Evolutionary conservation across 2,797 vertebrate species (phyloP), one percentile per base, ranked within the genome.

Genomic region (Mycteria americana): DNA sequence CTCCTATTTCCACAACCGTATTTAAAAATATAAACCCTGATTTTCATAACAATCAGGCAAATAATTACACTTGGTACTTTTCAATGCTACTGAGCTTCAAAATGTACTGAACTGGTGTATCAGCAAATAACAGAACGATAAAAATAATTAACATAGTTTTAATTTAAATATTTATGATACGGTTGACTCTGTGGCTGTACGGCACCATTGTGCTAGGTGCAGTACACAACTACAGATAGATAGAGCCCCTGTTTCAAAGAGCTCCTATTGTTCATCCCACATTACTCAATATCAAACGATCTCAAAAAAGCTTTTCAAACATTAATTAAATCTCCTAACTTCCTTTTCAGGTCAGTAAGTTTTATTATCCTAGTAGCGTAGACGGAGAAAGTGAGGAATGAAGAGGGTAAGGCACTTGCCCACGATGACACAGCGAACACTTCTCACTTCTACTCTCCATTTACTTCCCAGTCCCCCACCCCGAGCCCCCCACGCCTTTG

Each of bases 91-190:
- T 37, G 67, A 88, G 89, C 76, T 88, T 85, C 90, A 81, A 78
- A 85, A 85, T 57, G 80, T 85, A 69, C 50, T 39, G 81, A 85
- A 75, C 64, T 92, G 69, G 91, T 96, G 85, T 93, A 97, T 88
- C 94, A 96, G 91, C 89, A 96, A 93, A 92, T 95, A 96, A 89
- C 85, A 84, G 87, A 92, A 95, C 17, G 91, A 97, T 94, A 94
- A 95, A 95, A 95, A 95, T 94, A 95, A 95, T 97, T 95, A 95
- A 85, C 89, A 84, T 69, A 85, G 91, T 60, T 94, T 93, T 96
- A 93, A 97, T 96, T 96, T 96, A 97, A 97, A 97, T 97, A 96
- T 97, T 95, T 92, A 95, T 96, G 87, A 93, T 94, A 95, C 21
- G n/a, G 91, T 95, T 90, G 96, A 87, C 91, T 88, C 68, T 19